Evolutionary conservation across 2,888 invertebrate genomes (phyloP), one percentile per base, ranked within the genome.

Genomic region (Smittia aterrima): DNA sequence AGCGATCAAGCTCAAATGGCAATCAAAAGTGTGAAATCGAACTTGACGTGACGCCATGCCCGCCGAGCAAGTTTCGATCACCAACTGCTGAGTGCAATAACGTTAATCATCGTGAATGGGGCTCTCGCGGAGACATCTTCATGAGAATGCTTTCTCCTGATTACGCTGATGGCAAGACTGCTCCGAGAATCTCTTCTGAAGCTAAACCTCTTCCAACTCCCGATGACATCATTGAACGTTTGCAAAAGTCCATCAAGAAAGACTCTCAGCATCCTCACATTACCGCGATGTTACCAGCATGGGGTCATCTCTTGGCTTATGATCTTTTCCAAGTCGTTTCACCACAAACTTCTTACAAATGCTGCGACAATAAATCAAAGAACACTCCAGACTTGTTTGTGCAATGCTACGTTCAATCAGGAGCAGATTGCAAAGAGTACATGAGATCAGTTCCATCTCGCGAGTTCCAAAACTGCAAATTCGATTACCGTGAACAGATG

Each of bases 71-170:
- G 82, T 95, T 90, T 83, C 86, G 95, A 72, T 89, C 90, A 75
- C 87, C 90, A 0, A 91, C 90, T 64, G 95, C 93, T 0, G 90
- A 91, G 79, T 96, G 96, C 83, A 96, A 96, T 83, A 96, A 96
- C 80, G 90, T 95, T 1, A 85, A 92, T 53, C 92, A 93, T 81
- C 87, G 93, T 1, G 88, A 89, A 25, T 93, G 94, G 92, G 95
- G 95, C 0, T 87, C 90, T 73, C 85, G 93, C 40, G 91, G 92
- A 7, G 91, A 92, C 72, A 87, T 91, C 2, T 92, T 93, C 81
- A 83, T 92, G 41, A 86, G 93, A 76, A 83, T 92, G 18, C 80
- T 93, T 76, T 86, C 89, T 1, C 87, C 92, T 0, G 87, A 87
- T 75, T 94, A 95, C 80, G 86, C 87, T 58, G 90, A 92, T 81